Conservation (phyloP, 2,888 invertebrate species). For the Orchesellides sinensis region DNA sequence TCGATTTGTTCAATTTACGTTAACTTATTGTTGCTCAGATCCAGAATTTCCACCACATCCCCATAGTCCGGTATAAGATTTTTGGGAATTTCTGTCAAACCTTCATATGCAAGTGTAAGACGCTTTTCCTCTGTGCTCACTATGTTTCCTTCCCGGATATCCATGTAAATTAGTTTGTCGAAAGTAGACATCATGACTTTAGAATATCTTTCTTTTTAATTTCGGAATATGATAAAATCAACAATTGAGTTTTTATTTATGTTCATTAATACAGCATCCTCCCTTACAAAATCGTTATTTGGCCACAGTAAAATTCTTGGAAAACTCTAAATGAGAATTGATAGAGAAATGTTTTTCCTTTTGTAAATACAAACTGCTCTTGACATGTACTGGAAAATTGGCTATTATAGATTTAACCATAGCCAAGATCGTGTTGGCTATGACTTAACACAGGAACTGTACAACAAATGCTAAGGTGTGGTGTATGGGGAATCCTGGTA, state of each 20-base stretch:
- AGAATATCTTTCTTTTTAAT: too few species aligned
- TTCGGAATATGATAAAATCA: too few species aligned
- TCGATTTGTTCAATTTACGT: slow-evolving; percentile 78
- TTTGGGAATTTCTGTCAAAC: slow-evolving; percentile 82
- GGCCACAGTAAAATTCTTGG: too few species aligned
- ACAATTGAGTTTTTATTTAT: slow-evolving; percentile 4
- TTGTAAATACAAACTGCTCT: too few species aligned
- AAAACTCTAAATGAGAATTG: too few species aligned
- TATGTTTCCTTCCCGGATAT: slow-evolving; percentile 53
- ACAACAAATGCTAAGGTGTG: too few species aligned
- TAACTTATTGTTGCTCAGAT: slow-evolving; percentile 86
- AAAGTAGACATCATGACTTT: slow-evolving; percentile 20
- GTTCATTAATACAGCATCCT: neutral
- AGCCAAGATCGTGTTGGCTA: too few species aligned
- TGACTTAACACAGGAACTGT: too few species aligned
- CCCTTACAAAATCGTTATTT: neutral
- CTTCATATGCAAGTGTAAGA: slow-evolving; percentile 85
- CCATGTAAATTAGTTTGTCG: slow-evolving; percentile 18
- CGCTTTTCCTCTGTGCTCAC: slow-evolving; percentile 78
- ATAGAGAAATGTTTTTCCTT: too few species aligned
- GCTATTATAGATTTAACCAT: too few species aligned
- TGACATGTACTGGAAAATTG: too few species aligned
- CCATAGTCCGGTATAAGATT: slow-evolving; percentile 82
- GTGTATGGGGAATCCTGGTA: too few species aligned
- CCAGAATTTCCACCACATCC: slow-evolving; percentile 82